Evolutionary conservation across 1,140 invertebrate species (phyloP), one percentile per base, ranked within the genome.

Genomic region (Bombyx mandarina): DNA sequence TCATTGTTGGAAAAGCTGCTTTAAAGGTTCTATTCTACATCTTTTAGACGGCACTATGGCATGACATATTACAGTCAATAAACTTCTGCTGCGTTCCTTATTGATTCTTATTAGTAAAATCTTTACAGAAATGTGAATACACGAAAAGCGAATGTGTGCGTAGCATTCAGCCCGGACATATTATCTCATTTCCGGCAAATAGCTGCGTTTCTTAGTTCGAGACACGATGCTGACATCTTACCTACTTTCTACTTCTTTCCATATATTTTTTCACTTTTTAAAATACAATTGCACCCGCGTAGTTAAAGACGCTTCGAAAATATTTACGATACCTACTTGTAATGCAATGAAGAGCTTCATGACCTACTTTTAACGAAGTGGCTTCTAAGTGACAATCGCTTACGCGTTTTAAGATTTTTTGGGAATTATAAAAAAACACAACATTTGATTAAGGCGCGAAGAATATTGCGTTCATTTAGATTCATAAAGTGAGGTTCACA

Each of bases 1-100:
- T 64, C 85, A 84, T 86, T 88, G 85, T 88, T 88, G 85, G 85
- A 88, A 88, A 81, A 78, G 82, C 85, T 88, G 85, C 82, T 86
- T 86, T 74, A 84, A 88, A 88, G 85, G 85, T 88, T 86, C 73
- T 82, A 77, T 81, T 85, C 79, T 77, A 75, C 77, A 84, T 87
- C 79, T 85, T 79, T 83, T 87, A 87, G 82, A 86, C 66, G 82
- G 82, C 84, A 86, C 84, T 77, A 82, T 87, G 84, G 84, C 84
- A 87, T 87, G 84, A 84, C 72, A 84, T 65, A 65, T 84, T 83
- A 81, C 82, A 82, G 80, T 83, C 80, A 75, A 84, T 80, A 80
- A 84, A 81, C 74, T 84, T 84, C 68, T 75, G 81, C 82, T 87
- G 80, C 84, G 84, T 86, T 87, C 84, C 75, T 82, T 87, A 82